phyloP scores from a whole-genome alignment of 2,888 invertebrate species.

The Pasiphila rectangulata region DNA sequence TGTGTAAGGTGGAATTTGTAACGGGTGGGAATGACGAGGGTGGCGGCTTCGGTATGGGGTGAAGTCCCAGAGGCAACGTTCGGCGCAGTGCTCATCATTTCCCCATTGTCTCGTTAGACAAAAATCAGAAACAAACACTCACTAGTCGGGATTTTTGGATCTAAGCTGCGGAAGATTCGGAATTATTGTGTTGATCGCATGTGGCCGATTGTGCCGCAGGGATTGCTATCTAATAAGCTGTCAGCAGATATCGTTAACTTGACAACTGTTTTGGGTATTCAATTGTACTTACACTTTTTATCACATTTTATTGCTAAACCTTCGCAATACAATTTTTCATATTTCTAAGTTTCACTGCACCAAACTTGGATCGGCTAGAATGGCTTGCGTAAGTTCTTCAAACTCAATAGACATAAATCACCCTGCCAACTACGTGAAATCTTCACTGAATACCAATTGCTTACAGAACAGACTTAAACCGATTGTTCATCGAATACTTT shows the following conservation, averaged over 20 bases:
- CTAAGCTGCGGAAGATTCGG: constrained; percentile 70
- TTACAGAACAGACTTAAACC: constrained; percentile 23
- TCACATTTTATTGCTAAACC: constrained; percentile 18
- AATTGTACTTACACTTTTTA: constrained; percentile 3
- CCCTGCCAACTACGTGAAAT: constrained; percentile 37
- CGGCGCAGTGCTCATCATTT: constrained; percentile 77
- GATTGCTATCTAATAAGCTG: constrained; percentile 44
- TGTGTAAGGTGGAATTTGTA: constrained; percentile 52
- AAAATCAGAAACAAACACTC: constrained; percentile 81
- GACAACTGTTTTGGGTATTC: constrained; percentile 28
- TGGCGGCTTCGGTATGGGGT: constrained; percentile 63
- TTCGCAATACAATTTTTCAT: background rate
- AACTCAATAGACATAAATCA: constrained; percentile 46
- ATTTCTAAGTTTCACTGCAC: background rate
- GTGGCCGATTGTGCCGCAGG: constrained; percentile 63
- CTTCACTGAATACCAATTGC: constrained; percentile 38
- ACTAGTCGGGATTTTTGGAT: constrained; percentile 68
- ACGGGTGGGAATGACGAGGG: constrained; percentile 43
- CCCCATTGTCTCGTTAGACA: constrained; percentile 81
- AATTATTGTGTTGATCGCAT: constrained; percentile 61
- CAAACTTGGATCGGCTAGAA: constrained; percentile 4
- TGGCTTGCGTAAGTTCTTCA: constrained; percentile 9
- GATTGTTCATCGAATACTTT: constrained; percentile 22
- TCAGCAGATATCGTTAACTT: constrained; percentile 38
- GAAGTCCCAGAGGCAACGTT: constrained; percentile 75